Conservation (phyloP, 2,113 vertebrate genomes). For the Isichthys henryi region DNA sequence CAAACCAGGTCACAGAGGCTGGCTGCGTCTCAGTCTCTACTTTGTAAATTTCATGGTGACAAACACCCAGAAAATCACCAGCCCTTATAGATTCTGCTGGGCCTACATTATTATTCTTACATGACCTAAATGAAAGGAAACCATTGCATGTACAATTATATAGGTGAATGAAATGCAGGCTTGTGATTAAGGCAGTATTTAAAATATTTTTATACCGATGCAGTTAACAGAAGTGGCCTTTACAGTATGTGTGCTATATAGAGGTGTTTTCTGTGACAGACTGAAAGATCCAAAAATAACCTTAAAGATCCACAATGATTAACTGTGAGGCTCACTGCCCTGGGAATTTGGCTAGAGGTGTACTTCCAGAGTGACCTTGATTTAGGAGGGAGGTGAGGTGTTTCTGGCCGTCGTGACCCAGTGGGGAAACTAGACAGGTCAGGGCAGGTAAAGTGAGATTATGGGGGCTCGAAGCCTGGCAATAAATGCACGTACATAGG, state of each 20-base stretch:
- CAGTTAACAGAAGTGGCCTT: not conserved
- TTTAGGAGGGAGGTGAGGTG: not conserved
- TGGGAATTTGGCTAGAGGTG: not conserved
- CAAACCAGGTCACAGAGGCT: not conserved
- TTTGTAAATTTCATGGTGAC: not conserved
- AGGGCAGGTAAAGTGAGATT: not conserved
- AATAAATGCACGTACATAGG: not conserved
- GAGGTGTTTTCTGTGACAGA: not conserved
- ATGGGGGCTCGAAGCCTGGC: not conserved
- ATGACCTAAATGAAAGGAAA: not conserved
- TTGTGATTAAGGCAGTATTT: not conserved
- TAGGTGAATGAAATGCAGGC: not conserved
- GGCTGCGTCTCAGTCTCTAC: not conserved
- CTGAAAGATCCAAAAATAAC: slow-evolving; percentile 5
- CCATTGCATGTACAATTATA: not conserved
- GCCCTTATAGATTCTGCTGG: not conserved
- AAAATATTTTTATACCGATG: not conserved
- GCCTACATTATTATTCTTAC: not conserved
- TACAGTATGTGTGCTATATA: not conserved
- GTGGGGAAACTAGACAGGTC: not conserved
- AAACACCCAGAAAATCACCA: not conserved
- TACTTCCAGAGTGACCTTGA: not conserved
- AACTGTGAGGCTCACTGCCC: not conserved
- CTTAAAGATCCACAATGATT: slow-evolving; percentile 16
- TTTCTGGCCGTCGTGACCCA: not conserved